Percentiles rank a stretch among this genome's conserved stretches.
Evolutionary conservation across 1,140 invertebrate species (phyloP).

Genomic region (Trichoplusia ni): DNA sequence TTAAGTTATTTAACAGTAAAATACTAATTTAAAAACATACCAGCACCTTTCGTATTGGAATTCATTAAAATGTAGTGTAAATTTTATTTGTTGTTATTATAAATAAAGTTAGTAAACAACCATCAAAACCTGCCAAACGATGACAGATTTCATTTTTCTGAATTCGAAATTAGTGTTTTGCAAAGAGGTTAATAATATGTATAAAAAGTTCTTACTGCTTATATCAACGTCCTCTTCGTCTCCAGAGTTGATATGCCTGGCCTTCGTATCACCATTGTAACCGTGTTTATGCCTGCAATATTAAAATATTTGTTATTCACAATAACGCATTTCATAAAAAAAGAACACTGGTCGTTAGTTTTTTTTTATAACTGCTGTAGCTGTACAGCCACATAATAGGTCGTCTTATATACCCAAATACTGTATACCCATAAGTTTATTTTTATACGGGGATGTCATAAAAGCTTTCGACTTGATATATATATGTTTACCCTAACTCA

Average conservation of each 20-base stretch:
- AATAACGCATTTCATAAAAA: no score
- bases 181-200: not conserved
- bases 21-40: slow-evolving; percentile 23
- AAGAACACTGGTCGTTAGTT: no score
- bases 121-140: not conserved
- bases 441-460: no score
- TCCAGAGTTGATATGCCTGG: slow-evolving; percentile 70
- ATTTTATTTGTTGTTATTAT: not conserved
- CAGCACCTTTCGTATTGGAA: not conserved
- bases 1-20: not conserved
- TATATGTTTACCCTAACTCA: no score
- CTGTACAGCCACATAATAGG: no score
- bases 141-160: not conserved
- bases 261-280: slow-evolving; percentile 74
- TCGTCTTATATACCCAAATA: no score
- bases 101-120: slow-evolving; percentile 13
- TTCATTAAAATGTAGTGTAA: not conserved
- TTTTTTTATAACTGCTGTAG: no score
- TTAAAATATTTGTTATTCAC: not conserved
- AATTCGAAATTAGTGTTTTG: not conserved
- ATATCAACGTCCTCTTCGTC: slow-evolving; percentile 78
- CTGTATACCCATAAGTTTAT: no score
- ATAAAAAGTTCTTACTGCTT: slow-evolving; percentile 55
- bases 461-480: no score
- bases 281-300: slow-evolving; percentile 67